Conservation (phyloP, 2,797 vertebrate species). For the Takifugu rubripes region DNA sequence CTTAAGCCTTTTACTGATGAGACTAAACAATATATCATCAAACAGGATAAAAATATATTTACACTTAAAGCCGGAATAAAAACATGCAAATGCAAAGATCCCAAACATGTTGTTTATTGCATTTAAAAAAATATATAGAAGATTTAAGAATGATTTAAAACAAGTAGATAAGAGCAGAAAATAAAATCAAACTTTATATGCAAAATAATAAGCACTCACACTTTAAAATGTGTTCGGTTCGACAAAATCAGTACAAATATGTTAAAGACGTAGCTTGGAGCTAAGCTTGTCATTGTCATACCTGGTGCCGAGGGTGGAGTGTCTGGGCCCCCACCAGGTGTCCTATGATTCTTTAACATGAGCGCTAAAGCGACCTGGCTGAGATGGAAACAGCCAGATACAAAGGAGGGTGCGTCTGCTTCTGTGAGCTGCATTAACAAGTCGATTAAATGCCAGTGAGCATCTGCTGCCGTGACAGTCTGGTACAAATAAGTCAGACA, state of each 20-base stretch:
- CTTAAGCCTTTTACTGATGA: too few relatives aligned
- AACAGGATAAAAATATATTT: too few relatives aligned
- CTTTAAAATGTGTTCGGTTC: neutral
- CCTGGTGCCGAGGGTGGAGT: conserved; percentile 15
- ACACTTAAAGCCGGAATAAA: too few relatives aligned
- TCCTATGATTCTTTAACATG: conserved; percentile 59
- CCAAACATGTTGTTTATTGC: too few relatives aligned
- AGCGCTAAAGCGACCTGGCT: conserved; percentile 62
- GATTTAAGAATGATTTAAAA: too few relatives aligned
- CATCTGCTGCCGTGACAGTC: conserved; percentile 68
- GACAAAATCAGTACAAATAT: neutral
- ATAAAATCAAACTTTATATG: too few relatives aligned
- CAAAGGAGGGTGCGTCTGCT: conserved; percentile 39
- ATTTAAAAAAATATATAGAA: too few relatives aligned
- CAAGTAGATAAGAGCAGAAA: too few relatives aligned
- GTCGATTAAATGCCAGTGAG: conserved; percentile 74
- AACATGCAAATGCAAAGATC: too few relatives aligned
- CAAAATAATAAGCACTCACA: too few relatives aligned
- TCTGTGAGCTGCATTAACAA: conserved; percentile 75
- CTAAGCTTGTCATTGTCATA: conserved; percentile 36
- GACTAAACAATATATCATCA: too few relatives aligned
- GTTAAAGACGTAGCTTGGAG: neutral
- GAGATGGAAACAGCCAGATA: conserved; percentile 55
- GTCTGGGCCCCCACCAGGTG: conserved; percentile 66
- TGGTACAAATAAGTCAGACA: conserved; percentile 38